Evolutionary conservation across 2,113 vertebrate species (phyloP).

Genomic region (Aegithalos caudatus): DNA sequence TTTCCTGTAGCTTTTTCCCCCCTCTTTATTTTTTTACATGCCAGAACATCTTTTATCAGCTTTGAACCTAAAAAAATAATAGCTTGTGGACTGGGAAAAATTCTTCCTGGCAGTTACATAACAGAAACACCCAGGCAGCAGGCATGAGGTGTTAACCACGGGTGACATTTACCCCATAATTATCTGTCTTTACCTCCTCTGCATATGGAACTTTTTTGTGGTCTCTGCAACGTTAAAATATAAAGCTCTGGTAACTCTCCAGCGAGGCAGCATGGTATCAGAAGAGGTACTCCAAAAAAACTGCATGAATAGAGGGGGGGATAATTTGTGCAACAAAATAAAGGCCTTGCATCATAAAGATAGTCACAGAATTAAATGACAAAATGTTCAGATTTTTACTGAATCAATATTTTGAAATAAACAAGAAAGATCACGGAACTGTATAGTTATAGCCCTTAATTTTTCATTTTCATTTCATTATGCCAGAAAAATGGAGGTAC

Average conservation of each 20-base stretch:
- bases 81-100: background rate
- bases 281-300: background rate
- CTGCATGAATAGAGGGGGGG: background rate
- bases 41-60: background rate
- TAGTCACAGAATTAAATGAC: background rate
- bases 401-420: background rate
- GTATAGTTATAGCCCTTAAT: background rate
- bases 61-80: background rate
- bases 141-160: constrained; percentile 46
- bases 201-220: constrained; percentile 51
- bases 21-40: background rate
- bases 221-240: constrained; percentile 37
- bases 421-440: background rate
- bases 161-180: constrained; percentile 34
- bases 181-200: constrained; percentile 17
- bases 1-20: background rate
- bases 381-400: background rate
- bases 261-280: background rate
- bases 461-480: background rate
- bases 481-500: background rate
- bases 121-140: background rate
- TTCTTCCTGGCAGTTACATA: constrained; percentile 51
- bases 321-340: background rate
- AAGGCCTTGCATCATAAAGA: background rate
- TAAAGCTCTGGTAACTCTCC: constrained; percentile 1